Evolutionary conservation across 2,113 vertebrate species (phyloP).

Genomic region (Xiphophorus maculatus): DNA sequence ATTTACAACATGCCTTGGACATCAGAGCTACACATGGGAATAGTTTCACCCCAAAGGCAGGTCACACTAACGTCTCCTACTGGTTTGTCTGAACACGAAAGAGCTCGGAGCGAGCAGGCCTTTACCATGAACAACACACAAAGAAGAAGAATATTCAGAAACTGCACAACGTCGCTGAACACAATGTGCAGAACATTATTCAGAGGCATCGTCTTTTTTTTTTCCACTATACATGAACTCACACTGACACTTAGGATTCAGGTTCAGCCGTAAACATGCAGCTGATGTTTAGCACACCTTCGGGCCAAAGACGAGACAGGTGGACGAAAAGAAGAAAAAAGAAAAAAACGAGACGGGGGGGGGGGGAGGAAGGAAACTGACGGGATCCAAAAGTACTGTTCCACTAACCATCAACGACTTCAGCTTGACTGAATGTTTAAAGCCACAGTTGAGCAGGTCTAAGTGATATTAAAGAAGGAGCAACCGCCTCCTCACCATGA

Average conservation of each 20-base stretch:
- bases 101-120: conserved; percentile 48
- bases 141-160: background rate
- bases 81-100: conserved; percentile 41
- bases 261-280: conserved; percentile 65
- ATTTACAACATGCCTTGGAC: conserved; percentile 72
- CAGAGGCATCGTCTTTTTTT: conserved; percentile 53
- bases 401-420: conserved; percentile 41
- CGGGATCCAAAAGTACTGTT: conserved; percentile 48
- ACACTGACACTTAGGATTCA: conserved; percentile 66
- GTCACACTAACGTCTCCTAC: conserved; percentile 54
- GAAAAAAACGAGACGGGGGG: background rate
- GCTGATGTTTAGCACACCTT: conserved; percentile 36
- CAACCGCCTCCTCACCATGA: conserved; percentile 63
- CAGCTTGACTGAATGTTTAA: conserved; percentile 69
- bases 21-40: conserved; percentile 66
- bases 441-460: conserved; percentile 82
- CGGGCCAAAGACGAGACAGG: conserved; percentile 48
- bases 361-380: conserved; percentile 40
- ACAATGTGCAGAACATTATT: conserved; percentile 74
- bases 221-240: conserved; percentile 65
- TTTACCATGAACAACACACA: conserved; percentile 60
- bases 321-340: too few relatives aligned
- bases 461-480: conserved; percentile 59
- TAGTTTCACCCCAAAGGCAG: conserved; percentile 63
- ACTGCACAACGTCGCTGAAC: conserved; percentile 71